These are phyloP conservation scores for Bombus haemorrhoidalis DNA, from an alignment of 1,140 invertebrate genomes.

Conservation along the genomic window DNA sequence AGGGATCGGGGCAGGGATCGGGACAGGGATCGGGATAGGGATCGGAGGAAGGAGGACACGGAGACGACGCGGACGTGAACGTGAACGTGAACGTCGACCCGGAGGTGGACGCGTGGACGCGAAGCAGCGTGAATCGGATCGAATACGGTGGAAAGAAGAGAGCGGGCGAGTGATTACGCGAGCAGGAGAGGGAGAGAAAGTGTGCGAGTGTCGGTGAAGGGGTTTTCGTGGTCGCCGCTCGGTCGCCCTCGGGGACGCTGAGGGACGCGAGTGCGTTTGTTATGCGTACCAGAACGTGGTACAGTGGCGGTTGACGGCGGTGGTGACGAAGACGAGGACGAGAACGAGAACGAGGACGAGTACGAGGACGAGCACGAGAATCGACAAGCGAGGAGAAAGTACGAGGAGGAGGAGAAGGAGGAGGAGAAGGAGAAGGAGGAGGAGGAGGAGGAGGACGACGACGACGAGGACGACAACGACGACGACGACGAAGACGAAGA, in stretches of 20 bases:
- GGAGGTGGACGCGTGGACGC: neutral
- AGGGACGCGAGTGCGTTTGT: conserved; percentile 67
- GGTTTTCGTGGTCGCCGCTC: conserved; percentile 32
- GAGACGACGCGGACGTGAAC: neutral
- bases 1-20: too few species aligned
- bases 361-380: conserved; percentile 27
- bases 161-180: neutral
- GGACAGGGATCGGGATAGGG: too few species aligned
- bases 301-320: conserved; percentile 73
- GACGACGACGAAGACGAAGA: conserved; percentile 18
- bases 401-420: neutral
- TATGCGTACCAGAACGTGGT: conserved; percentile 70
- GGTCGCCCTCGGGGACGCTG: conserved; percentile 55
- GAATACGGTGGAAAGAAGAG: neutral
- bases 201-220: conserved; percentile 13
- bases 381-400: neutral
- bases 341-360: conserved; percentile 39
- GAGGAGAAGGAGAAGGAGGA: too few species aligned
- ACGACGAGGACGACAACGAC: conserved; percentile 46
- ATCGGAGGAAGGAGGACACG: neutral
- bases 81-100: neutral
- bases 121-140: conserved; percentile 12
- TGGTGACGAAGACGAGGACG: conserved; percentile 43
- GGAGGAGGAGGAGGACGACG: neutral
- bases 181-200: neutral